Conservation (phyloP, 2,113 vertebrate genomes). For the Bungarus multicinctus region DNA sequence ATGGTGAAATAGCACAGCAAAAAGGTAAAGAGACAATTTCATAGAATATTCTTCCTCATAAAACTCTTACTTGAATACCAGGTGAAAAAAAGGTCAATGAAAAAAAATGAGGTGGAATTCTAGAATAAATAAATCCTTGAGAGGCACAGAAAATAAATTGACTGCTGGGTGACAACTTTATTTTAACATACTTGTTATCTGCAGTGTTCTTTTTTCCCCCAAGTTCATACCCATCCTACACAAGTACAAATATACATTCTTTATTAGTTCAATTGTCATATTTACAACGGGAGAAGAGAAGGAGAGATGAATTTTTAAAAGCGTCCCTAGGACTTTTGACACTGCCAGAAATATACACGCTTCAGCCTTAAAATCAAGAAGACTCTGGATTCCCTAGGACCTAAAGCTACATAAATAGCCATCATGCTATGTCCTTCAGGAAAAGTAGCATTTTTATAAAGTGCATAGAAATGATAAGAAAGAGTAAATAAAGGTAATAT, state of each 20-base stretch:
- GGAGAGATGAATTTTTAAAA: background rate
- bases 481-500: background rate
- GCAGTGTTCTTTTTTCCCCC: background rate
- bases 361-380: background rate
- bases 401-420: background rate
- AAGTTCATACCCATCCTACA: background rate
- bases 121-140: background rate
- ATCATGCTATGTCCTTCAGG: background rate
- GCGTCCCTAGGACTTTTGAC: background rate
- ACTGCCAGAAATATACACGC: background rate
- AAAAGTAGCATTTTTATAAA: background rate
- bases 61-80: background rate
- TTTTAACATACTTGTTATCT: background rate
- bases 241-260: background rate
- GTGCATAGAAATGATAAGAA: background rate
- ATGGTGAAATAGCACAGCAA: background rate
- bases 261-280: background rate
- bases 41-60: background rate
- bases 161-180: background rate
- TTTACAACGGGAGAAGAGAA: background rate
- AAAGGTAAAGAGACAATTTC: background rate
- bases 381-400: background rate
- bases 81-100: background rate
- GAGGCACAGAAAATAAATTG: background rate
- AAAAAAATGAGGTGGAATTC: background rate